Evolutionary conservation across 1,140 invertebrate species (phyloP).

Genomic region (Microplitis demolitor): DNA sequence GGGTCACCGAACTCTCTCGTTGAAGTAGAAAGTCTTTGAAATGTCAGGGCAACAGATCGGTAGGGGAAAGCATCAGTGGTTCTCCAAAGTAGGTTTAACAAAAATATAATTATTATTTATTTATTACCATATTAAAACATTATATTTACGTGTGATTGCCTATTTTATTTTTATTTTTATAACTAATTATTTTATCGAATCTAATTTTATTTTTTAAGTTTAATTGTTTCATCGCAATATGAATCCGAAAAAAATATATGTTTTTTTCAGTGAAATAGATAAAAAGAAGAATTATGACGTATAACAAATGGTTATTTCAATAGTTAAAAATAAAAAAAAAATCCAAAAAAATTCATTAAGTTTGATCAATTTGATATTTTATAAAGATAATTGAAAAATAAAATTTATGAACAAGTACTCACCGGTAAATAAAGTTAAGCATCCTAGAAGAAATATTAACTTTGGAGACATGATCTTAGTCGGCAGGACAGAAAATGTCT

Average conservation of each 20-base stretch:
- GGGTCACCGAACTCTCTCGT: constrained; percentile 48
- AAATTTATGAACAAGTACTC: constrained; percentile 38
- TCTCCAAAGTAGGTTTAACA: constrained; percentile 44
- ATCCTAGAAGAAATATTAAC: constrained; percentile 54
- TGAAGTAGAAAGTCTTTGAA: constrained; percentile 60
- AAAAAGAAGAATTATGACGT: neutral
- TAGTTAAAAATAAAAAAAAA: no score
- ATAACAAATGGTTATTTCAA: neutral
- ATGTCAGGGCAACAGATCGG: constrained; percentile 51
- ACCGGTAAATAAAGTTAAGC: constrained; percentile 54
- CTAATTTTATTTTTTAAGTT: no score
- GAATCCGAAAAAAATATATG: no score
- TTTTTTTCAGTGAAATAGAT: neutral
- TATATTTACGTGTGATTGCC: neutral
- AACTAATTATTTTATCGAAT: neutral
- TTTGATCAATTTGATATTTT: neutral
- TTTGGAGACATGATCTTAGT: constrained; percentile 58
- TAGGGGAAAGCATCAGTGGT: constrained; percentile 51
- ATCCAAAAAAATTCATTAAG: neutral
- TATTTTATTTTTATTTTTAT: neutral
- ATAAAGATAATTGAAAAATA: no score
- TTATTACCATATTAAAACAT: neutral
- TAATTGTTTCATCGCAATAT: no score
- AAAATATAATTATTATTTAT: neutral
- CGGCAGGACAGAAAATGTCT: constrained; percentile 56